Conservation (phyloP, 2,888 invertebrate species). For the Zaprionus obscuricornis region DNA sequence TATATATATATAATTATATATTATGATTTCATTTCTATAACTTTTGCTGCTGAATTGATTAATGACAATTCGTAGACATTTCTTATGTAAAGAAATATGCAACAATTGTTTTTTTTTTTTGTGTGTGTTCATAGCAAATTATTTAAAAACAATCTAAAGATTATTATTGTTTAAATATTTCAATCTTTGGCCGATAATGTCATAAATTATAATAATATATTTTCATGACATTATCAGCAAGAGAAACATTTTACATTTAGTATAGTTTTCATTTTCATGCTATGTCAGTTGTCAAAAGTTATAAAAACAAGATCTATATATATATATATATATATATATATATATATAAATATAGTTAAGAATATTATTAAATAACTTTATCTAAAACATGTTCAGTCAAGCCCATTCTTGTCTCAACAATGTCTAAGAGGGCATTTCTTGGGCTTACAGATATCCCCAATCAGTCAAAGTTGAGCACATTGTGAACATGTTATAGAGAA, state of each 20-base stretch:
- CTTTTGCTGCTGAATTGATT: background rate
- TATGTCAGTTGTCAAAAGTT: constrained; percentile 35
- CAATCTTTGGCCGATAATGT: constrained; percentile 63
- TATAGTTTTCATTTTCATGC: constrained; percentile 60
- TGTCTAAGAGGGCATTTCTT: constrained; percentile 44
- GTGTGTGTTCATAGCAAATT: constrained; percentile 41
- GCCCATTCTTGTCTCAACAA: constrained; percentile 59
- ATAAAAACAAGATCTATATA: constrained; percentile 11
- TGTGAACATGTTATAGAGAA: constrained; percentile 47
- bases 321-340: no score
- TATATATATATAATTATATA: background rate
- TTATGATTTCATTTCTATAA: constrained; percentile 8
- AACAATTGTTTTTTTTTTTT: no score
- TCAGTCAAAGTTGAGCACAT: constrained; percentile 42
- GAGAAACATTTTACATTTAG: constrained; percentile 76
- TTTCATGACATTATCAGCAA: constrained; percentile 56
- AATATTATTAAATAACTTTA: constrained; percentile 29
- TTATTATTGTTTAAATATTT: constrained; percentile 70
- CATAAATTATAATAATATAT: no score
- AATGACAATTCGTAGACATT: constrained; percentile 37
- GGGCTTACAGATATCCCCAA: constrained; percentile 63
- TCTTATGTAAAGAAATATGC: constrained; percentile 56
- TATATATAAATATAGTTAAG: no score
- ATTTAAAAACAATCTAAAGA: constrained; percentile 64
- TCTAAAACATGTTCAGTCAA: constrained; percentile 46